These are phyloP conservation scores for Nannospalax galili DNA, from an alignment of 2,113 vertebrate species.

Conservation along the genomic window DNA sequence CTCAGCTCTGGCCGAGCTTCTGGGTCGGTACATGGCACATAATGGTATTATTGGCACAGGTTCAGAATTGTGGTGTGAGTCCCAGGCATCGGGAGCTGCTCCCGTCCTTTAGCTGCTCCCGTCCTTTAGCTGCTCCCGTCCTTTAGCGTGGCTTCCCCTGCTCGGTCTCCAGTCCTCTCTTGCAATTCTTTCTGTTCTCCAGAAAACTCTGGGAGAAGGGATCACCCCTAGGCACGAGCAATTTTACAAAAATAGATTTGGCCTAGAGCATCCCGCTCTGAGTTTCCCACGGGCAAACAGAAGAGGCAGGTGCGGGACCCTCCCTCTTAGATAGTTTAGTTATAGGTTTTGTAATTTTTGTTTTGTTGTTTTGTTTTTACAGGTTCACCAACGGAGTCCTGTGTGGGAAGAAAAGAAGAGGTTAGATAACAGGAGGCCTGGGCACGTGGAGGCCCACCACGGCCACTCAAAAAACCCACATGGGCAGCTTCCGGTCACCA, in stretches of 20 bases:
- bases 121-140: conserved; percentile 54
- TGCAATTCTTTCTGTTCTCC: conserved; percentile 67
- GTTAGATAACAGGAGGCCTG: not conserved
- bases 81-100: conserved; percentile 80
- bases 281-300: conserved; percentile 91
- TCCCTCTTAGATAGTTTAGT: conserved; percentile 70
- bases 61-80: conserved; percentile 91
- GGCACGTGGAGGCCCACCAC: rapidly evolving
- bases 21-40: conserved; percentile 96
- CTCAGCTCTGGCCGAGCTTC: conserved; percentile 79
- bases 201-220: conserved; percentile 80
- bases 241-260: conserved; percentile 99
- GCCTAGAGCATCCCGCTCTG: conserved; percentile 91
- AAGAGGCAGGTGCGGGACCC: conserved; percentile 88
- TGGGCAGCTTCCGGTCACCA: rapidly evolving
- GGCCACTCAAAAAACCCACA: rapidly evolving
- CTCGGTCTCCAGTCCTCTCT: conserved; percentile 53
- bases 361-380: conserved; percentile 87
- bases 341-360: conserved; percentile 83
- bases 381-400: conserved; percentile 95
- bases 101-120: conserved; percentile 56
- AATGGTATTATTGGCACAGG: conserved; percentile 99
- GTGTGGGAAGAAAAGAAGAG: conserved; percentile 81
- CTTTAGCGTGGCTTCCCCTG: not conserved
- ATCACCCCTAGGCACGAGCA: conserved; percentile 86